Conservation (phyloP, 2,888 invertebrate genomes). For the Patella pellucida region DNA sequence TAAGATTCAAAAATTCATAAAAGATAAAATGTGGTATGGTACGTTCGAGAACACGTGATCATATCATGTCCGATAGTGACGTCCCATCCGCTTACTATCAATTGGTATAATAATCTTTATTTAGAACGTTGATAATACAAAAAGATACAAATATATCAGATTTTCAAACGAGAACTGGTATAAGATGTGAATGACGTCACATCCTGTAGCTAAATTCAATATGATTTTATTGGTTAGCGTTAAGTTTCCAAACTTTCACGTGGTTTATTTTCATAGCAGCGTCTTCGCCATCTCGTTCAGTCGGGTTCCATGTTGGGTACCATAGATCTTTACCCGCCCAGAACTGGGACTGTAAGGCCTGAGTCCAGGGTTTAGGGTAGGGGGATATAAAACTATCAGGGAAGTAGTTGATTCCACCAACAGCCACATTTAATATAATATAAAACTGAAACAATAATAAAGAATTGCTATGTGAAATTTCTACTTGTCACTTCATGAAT, state of each 20-base stretch:
- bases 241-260: conserved; percentile 76
- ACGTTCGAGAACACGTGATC: too few species aligned
- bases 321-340: conserved; percentile 77
- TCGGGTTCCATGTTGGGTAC: conserved; percentile 77
- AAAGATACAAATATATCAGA: too few species aligned
- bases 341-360: conserved; percentile 78
- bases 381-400: conserved; percentile 74
- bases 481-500: too few species aligned
- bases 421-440: conserved; percentile 82
- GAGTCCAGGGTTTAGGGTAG: conserved; percentile 82
- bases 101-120: too few species aligned
- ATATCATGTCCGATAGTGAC: too few species aligned
- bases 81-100: too few species aligned
- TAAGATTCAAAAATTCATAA: too few species aligned
- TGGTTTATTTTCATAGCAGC: conserved; percentile 78
- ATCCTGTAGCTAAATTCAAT: too few species aligned
- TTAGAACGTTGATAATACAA: too few species aligned
- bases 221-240: conserved; percentile 27
- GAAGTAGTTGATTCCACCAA: conserved; percentile 84
- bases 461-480: neutral
- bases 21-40: too few species aligned
- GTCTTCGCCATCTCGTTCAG: conserved; percentile 71
- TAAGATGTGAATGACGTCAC: too few species aligned
- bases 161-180: too few species aligned
- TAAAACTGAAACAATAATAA: conserved; percentile 76